A percentile compares a stretch with the other conserved stretches of the same genome.
phyloP scores from a whole-genome alignment of 1,140 invertebrate species.

The Hycleus phaleratus region DNA sequence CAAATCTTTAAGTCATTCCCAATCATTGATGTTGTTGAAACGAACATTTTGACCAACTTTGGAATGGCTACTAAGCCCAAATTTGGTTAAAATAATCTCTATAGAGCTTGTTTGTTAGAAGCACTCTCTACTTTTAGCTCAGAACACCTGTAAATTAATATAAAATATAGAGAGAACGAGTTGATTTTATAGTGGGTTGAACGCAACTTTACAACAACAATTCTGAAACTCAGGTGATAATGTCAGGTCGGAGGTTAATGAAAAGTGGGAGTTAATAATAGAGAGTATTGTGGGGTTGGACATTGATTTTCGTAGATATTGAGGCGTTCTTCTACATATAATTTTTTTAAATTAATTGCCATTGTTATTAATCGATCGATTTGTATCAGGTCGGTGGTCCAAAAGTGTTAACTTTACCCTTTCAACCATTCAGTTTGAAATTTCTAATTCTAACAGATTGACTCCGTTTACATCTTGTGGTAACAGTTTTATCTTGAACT shows the following conservation, averaged over 20 bases:
- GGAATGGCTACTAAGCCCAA: too few relatives aligned
- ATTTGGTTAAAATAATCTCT: too few relatives aligned
- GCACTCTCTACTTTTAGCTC: too few relatives aligned
- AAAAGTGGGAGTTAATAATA: conserved; percentile 26
- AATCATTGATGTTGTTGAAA: too few relatives aligned
- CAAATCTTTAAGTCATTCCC: too few relatives aligned
- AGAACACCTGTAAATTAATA: background rate
- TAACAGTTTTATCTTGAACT: too few relatives aligned
- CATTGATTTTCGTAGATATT: conserved; percentile 1
- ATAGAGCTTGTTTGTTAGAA: too few relatives aligned
- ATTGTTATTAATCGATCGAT: conserved; percentile 1
- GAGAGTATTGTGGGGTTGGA: conserved; percentile 6
- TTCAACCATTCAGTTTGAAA: too few relatives aligned
- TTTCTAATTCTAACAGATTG: too few relatives aligned
- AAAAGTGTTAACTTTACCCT: background rate
- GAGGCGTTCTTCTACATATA: conserved; percentile 3
- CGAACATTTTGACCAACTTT: too few relatives aligned
- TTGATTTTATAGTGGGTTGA: conserved; percentile 2
- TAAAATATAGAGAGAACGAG: background rate
- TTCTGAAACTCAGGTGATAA: conserved; percentile 19
- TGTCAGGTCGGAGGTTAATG: conserved; percentile 25
- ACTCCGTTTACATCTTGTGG: too few relatives aligned
- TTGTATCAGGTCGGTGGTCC: background rate
- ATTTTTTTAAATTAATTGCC: background rate
- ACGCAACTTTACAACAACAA: background rate